Conservation (phyloP, 2,888 invertebrate genomes). For the Gandaritis pyraliata region DNA sequence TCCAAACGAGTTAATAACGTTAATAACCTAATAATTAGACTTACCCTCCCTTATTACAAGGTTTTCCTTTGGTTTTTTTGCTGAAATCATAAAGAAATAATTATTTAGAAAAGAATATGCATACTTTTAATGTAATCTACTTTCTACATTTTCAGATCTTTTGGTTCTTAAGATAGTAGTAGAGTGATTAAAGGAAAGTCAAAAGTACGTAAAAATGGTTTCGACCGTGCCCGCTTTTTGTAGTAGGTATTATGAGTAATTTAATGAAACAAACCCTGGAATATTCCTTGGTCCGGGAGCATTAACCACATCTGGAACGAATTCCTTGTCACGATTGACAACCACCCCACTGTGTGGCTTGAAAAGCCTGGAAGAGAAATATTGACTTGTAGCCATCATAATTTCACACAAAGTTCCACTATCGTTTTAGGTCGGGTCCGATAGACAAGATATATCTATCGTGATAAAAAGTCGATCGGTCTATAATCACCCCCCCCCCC, state of each 20-base stretch:
- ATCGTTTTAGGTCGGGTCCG: too few species aligned
- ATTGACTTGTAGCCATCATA: too few species aligned
- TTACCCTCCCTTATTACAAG: slow-evolving; percentile 66
- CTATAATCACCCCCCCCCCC: too few species aligned
- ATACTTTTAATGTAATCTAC: too few species aligned
- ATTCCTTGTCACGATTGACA: slow-evolving; percentile 64
- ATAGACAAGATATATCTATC: too few species aligned
- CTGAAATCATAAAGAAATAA: slow-evolving; percentile 34
- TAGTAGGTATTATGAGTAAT: background rate
- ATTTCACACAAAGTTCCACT: too few species aligned
- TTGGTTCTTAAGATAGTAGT: too few species aligned
- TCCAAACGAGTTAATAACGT: too few species aligned
- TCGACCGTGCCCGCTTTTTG: background rate
- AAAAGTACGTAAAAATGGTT: background rate
- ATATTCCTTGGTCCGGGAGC: slow-evolving; percentile 58
- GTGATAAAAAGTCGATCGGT: too few species aligned
- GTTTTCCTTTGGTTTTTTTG: slow-evolving; percentile 41
- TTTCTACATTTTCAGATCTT: too few species aligned
- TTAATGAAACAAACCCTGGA: slow-evolving; percentile 34
- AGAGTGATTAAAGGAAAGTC: too few species aligned
- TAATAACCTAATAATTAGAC: slow-evolving; percentile 21
- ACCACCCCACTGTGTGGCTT: slow-evolving; percentile 75
- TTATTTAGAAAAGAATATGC: too few species aligned
- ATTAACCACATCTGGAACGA: slow-evolving; percentile 63
- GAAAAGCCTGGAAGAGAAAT: slow-evolving; percentile 62